phyloP scores from a whole-genome alignment of 2,888 invertebrate genomes.

The Agriopis aurantiaria region DNA sequence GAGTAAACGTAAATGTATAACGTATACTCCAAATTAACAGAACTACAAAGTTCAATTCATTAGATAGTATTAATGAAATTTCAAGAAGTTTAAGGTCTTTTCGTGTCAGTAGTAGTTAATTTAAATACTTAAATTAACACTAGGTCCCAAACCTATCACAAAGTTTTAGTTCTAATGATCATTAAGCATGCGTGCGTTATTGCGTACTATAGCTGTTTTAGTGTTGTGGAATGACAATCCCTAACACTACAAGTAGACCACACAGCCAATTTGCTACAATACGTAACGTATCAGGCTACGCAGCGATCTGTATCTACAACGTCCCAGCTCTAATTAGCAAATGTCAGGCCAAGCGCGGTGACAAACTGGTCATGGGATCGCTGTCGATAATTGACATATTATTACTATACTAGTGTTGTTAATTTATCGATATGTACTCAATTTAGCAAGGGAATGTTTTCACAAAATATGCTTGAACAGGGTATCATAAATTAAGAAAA shows the following conservation, averaged over 20 bases:
- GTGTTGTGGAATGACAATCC: neutral
- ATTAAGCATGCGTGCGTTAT: neutral
- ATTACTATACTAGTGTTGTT: conserved; percentile 11
- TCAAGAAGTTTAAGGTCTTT: too few species aligned
- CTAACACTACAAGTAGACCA: neutral
- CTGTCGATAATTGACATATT: conserved; percentile 20
- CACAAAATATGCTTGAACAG: neutral
- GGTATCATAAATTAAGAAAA: neutral
- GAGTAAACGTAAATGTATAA: too few species aligned
- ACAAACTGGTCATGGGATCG: conserved; percentile 14
- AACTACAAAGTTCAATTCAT: too few species aligned
- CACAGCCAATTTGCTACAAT: conserved; percentile 21
- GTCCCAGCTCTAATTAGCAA: conserved; percentile 38
- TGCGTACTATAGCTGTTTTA: neutral
- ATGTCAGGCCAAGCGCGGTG: conserved; percentile 25
- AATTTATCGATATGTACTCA: neutral
- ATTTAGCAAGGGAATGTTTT: neutral
- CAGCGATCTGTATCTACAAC: conserved; percentile 26
- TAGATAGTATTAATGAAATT: too few species aligned
- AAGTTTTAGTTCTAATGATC: neutral
- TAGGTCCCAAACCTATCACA: too few species aligned
- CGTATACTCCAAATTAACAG: too few species aligned
- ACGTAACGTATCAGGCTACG: conserved; percentile 21
- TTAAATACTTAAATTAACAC: too few species aligned
- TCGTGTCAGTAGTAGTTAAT: too few species aligned